Conservation (phyloP, 2,797 vertebrate genomes). For the Acanthurus lineatus region DNA sequence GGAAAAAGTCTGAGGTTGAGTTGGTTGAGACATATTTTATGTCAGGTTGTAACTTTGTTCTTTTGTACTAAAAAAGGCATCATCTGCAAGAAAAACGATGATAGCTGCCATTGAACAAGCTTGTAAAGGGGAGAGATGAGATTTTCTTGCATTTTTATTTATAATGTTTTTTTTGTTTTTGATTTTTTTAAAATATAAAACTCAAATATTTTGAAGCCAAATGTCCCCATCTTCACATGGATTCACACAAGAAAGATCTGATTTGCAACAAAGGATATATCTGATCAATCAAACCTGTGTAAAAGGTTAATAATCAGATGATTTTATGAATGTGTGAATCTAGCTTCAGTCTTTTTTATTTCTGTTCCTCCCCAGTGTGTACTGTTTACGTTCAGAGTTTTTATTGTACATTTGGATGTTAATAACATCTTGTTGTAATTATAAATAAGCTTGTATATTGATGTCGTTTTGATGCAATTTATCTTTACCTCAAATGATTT, state of each 20-base stretch:
- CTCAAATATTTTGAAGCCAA: slow-evolving; percentile 61
- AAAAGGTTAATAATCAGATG: slow-evolving; percentile 2
- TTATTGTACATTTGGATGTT: slow-evolving; percentile 79
- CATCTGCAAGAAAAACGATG: background rate
- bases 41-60: slow-evolving; percentile 4
- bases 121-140: background rate
- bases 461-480: slow-evolving; percentile 84
- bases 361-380: slow-evolving; percentile 63
- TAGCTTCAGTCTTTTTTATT: slow-evolving; percentile 12
- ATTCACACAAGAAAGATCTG: slow-evolving; percentile 31
- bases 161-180: slow-evolving; percentile 9
- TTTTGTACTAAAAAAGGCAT: slow-evolving; percentile 1
- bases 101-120: background rate
- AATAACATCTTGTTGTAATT: slow-evolving; percentile 78
- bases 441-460: slow-evolving; percentile 80
- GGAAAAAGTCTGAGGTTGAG: background rate
- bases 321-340: slow-evolving; percentile 18
- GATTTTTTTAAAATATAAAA: no score
- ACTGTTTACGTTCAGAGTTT: slow-evolving; percentile 79
- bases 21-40: background rate
- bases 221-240: background rate
- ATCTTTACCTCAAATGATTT: slow-evolving; percentile 81
- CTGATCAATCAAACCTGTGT: slow-evolving; percentile 7
- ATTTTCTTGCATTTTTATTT: background rate
- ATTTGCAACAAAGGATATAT: slow-evolving; percentile 23